phyloP scores from a whole-genome alignment of 1,140 invertebrate genomes.

The Drosophila simulans region DNA sequence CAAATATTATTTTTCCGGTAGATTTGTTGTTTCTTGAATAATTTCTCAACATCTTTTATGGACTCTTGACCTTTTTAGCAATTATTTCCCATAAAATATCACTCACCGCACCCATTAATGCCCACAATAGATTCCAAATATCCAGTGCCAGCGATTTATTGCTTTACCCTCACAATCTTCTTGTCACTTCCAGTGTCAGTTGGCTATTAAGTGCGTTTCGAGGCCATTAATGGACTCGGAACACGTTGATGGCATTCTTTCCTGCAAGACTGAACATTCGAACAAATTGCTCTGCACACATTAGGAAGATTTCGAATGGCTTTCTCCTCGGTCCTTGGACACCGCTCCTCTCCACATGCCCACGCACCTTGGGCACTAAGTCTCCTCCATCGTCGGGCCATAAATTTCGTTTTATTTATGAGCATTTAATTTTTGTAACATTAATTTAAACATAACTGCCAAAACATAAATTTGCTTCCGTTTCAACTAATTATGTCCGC shows the following conservation, averaged over 20 bases:
- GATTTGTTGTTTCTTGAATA: too few relatives aligned
- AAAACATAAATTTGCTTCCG: slow-evolving; percentile 85
- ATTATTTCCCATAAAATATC: slow-evolving; percentile 5
- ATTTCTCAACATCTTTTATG: background rate
- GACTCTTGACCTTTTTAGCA: background rate
- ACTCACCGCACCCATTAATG: slow-evolving; percentile 21
- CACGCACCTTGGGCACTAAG: slow-evolving; percentile 6
- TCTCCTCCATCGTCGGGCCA: slow-evolving; percentile 33
- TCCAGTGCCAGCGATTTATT: slow-evolving; percentile 55
- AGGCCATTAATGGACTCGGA: slow-evolving; percentile 74
- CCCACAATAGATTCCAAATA: slow-evolving; percentile 21
- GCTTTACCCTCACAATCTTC: slow-evolving; percentile 32
- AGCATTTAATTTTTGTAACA: slow-evolving; percentile 84
- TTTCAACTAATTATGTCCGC: slow-evolving; percentile 83
- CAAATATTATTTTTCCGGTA: background rate
- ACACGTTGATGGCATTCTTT: slow-evolving; percentile 73
- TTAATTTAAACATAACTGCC: slow-evolving; percentile 84
- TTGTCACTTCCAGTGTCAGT: slow-evolving; percentile 41
- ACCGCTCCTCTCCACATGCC: background rate
- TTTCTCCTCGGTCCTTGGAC: slow-evolving; percentile 23
- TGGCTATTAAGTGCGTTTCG: slow-evolving; percentile 63
- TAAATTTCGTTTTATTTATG: slow-evolving; percentile 83
- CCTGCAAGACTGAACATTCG: slow-evolving; percentile 10
- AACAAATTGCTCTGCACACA: slow-evolving; percentile 76
- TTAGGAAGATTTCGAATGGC: slow-evolving; percentile 63